Conservation (phyloP, 2,113 vertebrate genomes). For the Misgurnus mizolepis region DNA sequence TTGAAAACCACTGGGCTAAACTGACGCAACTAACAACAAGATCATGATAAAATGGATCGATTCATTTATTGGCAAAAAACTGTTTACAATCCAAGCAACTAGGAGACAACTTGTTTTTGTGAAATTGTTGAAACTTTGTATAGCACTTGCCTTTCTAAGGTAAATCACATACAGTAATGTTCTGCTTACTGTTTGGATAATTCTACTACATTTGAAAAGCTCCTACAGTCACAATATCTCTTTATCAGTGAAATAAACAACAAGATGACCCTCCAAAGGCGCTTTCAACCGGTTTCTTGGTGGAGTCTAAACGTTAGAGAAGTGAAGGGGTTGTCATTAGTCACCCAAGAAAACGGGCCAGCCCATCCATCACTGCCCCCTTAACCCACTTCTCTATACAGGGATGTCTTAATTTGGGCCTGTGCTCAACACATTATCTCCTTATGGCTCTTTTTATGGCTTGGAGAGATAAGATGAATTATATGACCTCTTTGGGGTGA, state of each 20-base stretch:
- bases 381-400: slow-evolving; percentile 43
- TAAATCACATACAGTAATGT: too few species aligned
- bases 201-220: too few species aligned
- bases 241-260: not conserved
- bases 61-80: not conserved
- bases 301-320: slow-evolving; percentile 8
- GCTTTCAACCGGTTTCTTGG: not conserved
- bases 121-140: too few species aligned
- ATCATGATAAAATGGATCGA: not conserved
- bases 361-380: slow-evolving; percentile 39
- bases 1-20: not conserved
- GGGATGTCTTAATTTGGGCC: slow-evolving; percentile 27
- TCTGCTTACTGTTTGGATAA: too few species aligned
- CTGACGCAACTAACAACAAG: not conserved
- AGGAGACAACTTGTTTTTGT: too few species aligned
- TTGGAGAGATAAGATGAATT: slow-evolving; percentile 7
- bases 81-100: too few species aligned
- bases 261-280: not conserved
- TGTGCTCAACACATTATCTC: not conserved
- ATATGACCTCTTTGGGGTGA: slow-evolving; percentile 24
- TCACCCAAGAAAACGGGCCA: slow-evolving; percentile 33
- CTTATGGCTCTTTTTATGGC: slow-evolving; percentile 24
- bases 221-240: too few species aligned
- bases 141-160: too few species aligned
- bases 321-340: slow-evolving; percentile 41